Evolutionary conservation across 2,888 invertebrate species (phyloP).

Genomic region (Drosophila putrida): DNA sequence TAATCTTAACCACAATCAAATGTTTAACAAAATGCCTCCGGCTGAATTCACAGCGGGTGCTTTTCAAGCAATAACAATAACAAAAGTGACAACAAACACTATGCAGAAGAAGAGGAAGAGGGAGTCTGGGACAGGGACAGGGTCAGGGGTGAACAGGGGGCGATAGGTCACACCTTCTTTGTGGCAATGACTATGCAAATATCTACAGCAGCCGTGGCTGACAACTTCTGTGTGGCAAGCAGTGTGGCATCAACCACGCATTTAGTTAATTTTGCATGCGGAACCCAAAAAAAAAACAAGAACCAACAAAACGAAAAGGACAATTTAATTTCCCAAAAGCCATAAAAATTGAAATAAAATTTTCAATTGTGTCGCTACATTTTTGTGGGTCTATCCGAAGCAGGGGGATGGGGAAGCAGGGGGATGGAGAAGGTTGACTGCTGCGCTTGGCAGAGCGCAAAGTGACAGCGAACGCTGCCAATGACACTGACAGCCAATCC

Average conservation of each 20-base stretch:
- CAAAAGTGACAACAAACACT: constrained; percentile 40
- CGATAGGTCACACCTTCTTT: constrained; percentile 68
- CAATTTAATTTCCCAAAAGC: constrained; percentile 77
- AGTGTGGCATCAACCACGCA: constrained; percentile 36
- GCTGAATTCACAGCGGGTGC: constrained; percentile 55
- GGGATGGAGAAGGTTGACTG: constrained; percentile 6
- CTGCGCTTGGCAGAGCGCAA: constrained; percentile 59
- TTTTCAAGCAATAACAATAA: constrained; percentile 52
- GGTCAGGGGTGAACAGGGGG: constrained; percentile 32
- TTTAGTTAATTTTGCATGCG: constrained; percentile 74
- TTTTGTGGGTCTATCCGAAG: constrained; percentile 2
- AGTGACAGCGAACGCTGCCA: constrained; percentile 74
- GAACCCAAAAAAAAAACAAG: constrained; percentile 7
- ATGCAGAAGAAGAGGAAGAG: constrained; percentile 11
- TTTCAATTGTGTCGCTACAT: constrained; percentile 67
- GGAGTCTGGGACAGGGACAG: constrained; percentile 1
- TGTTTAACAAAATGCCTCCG: constrained; percentile 73
- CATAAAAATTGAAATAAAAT: constrained; percentile 77
- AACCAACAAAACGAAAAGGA: constrained; percentile 30
- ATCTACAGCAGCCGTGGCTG: constrained; percentile 28
- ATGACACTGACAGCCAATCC: constrained; percentile 60
- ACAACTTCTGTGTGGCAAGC: neutral
- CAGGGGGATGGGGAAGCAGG: neutral
- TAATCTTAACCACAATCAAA: constrained; percentile 74
- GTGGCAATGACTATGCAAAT: constrained; percentile 65